Conservation (phyloP, 2,113 vertebrate species). For the Nematolebias whitei region DNA sequence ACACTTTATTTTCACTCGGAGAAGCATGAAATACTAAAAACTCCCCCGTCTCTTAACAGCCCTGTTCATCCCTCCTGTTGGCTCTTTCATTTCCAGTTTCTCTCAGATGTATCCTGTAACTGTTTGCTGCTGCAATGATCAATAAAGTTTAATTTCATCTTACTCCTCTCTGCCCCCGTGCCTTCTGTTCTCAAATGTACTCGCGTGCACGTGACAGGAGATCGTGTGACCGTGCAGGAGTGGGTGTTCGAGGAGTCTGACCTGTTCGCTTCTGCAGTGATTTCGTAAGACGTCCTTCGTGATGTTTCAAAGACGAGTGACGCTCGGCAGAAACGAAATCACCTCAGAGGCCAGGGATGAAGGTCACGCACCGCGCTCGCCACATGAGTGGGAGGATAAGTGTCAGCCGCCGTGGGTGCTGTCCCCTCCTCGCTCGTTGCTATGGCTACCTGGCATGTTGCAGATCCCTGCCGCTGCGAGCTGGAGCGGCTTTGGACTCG, state of each 20-base stretch:
- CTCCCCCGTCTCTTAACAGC: neutral
- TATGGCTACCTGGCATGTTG: constrained; percentile 85
- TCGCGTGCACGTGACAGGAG: neutral
- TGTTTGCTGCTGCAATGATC: constrained; percentile 63
- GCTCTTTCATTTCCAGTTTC: neutral
- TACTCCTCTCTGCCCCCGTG: constrained; percentile 12
- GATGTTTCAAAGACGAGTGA: no score
- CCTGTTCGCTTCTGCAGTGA: constrained; percentile 15
- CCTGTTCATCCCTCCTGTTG: neutral
- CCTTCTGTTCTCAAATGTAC: constrained; percentile 10
- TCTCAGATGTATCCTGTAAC: constrained; percentile 48
- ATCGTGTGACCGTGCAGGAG: constrained; percentile 9
- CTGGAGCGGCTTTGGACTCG: constrained; percentile 80
- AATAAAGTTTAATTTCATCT: constrained; percentile 67
- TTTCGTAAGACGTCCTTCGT: neutral
- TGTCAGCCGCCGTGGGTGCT: constrained; percentile 66
- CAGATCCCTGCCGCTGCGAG: constrained; percentile 81
- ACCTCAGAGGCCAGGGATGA: constrained; percentile 48
- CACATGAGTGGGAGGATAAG: constrained; percentile 67
- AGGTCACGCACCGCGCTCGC: constrained; percentile 67
- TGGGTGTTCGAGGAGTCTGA: no score
- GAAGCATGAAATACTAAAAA: constrained; percentile 28
- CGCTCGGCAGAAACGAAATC: neutral
- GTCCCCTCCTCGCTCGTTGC: constrained; percentile 53
- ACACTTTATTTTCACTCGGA: constrained; percentile 4